These are phyloP conservation scores for Borostomias antarcticus DNA, from an alignment of 2,797 vertebrate genomes.

Conservation along the genomic window DNA sequence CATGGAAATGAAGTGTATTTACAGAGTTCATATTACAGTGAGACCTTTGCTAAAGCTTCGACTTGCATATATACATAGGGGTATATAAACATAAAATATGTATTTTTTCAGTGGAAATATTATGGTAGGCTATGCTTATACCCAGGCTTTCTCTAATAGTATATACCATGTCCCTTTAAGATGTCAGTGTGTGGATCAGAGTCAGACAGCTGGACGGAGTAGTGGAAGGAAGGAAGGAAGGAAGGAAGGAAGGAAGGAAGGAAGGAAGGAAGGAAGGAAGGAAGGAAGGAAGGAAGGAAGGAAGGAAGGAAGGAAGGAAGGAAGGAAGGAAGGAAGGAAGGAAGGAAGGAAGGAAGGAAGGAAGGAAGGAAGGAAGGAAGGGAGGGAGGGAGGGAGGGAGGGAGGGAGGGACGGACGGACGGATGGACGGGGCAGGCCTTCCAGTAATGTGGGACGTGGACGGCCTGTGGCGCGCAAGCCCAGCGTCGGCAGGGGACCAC, in stretches of 20 bases:
- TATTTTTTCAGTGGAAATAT: background rate
- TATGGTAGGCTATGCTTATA: too few species aligned
- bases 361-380: background rate
- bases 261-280: background rate
- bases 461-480: background rate
- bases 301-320: background rate
- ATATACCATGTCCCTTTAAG: background rate
- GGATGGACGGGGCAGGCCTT: background rate
- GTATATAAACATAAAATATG: background rate
- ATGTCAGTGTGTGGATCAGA: background rate
- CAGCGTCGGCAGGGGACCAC: background rate
- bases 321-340: background rate
- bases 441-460: background rate
- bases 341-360: background rate
- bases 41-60: too few species aligned
- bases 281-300: background rate
- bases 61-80: too few species aligned
- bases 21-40: too few species aligned
- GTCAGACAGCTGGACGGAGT: background rate
- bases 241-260: background rate
- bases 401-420: conserved; percentile 4
- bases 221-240: background rate
- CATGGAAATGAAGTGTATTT: too few species aligned
- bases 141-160: background rate
- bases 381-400: background rate